These are phyloP conservation scores for human DNA, from an alignment of 2,113 vertebrate genomes.

Conservation along the genomic window GRCh38 chr20:58511001-58511500, in stretches of 20 bases:
- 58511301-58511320: background rate
- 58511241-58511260: background rate
- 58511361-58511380: conserved; percentile 58
- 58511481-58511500: conserved; percentile 21
- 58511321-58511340: conserved; percentile 20
- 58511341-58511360: conserved; percentile 54
- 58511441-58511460: background rate
- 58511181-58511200: background rate
- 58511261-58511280: background rate
- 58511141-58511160: background rate
- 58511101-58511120: background rate
- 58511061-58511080: rapidly evolving
- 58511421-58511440: conserved; percentile 72
- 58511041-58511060: background rate
- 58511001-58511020: rapidly evolving
- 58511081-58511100: background rate
- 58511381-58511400: conserved; percentile 66
- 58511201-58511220: background rate
- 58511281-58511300: background rate
- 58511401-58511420: conserved; percentile 70
- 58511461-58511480: conserved; percentile 66
- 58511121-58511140: background rate
- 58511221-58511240: background rate
- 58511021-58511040: rapidly evolving
- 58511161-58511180: background rate